Base-by-base conservation (phyloP, 2,888 invertebrate genomes). In the Polyommatus iphigenia region DNA sequence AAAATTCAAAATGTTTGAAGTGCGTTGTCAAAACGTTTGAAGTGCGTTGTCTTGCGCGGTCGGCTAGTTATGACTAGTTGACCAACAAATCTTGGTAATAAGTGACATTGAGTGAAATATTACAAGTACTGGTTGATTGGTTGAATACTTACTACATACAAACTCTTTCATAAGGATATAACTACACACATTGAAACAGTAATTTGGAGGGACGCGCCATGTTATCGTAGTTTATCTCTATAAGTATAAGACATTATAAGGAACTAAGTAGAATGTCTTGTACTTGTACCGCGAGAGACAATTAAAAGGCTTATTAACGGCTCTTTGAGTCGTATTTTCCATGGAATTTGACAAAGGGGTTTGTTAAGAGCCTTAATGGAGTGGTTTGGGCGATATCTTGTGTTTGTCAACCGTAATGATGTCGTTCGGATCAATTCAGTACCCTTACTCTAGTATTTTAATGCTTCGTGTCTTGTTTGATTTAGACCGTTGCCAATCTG, bases 291-390 rank as follows among this genome's bases (percentile, higher is more conserved):
- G 18, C 67, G 29, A 32, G 15, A 67, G 67, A 67, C 67, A 67
- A 67, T 67, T 67, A 67, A 67, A 67, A 67, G 29, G 67, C 67
- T 67, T 67, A 62, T 62, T 62, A 62, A 67, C 67, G 67, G 67
- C 29, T 67, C 67, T 6, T 18, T 41, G 72, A n/a, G 10, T 72
- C 41, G 18, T 20, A 72, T 72, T 72, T 72, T 72, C 72, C 72
- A n/a, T 72, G 15, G 36, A 41, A 72, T 41, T 72, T 72, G 72
- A 41, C n/a, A 20, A 72, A 72, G 41, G 72, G 72, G n/a, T 72
- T 72, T 72, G 72, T 72, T 10, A 67, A 41, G 41, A 72, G n/a
- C 20, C 36, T 41, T 41, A 72, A 72, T 72, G 72, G 72, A 72
- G 72, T 72, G 71, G 41, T 71, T 71, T 41, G 36, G 29, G 72